Evolutionary conservation across 1,140 invertebrate genomes (phyloP).

Genomic region (Drosophila mauritiana): DNA sequence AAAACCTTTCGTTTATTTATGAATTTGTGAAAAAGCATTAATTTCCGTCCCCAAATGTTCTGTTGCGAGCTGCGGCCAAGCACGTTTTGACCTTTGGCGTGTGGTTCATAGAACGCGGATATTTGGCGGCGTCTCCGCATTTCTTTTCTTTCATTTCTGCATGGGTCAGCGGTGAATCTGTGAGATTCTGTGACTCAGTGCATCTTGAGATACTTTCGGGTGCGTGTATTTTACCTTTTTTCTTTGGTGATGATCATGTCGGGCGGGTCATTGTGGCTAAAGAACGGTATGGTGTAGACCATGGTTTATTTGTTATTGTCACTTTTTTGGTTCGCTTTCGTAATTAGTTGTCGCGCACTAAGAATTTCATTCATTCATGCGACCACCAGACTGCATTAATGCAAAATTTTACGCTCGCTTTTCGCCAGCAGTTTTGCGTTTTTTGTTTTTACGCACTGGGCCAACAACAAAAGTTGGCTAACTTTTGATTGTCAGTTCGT

Average conservation of each 20-base stretch:
- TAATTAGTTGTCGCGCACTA: constrained; percentile 58
- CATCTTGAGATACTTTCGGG: constrained; percentile 11
- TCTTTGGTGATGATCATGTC: constrained; percentile 72
- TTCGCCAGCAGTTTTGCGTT: constrained; percentile 32
- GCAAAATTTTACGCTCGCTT: constrained; percentile 72
- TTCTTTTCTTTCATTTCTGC: constrained; percentile 17
- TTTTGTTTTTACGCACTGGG: constrained; percentile 65
- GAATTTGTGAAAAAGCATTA: constrained; percentile 55
- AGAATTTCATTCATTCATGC: constrained; percentile 72
- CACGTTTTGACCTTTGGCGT: constrained; percentile 71
- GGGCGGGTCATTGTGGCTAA: constrained; percentile 75
- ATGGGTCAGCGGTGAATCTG: constrained; percentile 33
- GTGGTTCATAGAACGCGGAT: constrained; percentile 77
- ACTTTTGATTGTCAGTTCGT: constrained; percentile 71
- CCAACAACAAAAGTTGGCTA: constrained; percentile 31
- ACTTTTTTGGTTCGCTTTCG: constrained; percentile 65
- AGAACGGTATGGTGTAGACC: constrained; percentile 81
- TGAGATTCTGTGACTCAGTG: constrained; percentile 41
- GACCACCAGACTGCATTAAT: constrained; percentile 64
- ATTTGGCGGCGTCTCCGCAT: constrained; percentile 33
- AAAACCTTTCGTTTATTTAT: constrained; percentile 76
- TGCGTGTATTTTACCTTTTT: constrained; percentile 69
- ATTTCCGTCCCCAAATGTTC: constrained; percentile 28
- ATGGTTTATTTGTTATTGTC: constrained; percentile 39
- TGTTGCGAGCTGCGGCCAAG: constrained; percentile 21